Conservation (phyloP, 1,140 invertebrate species). For the Berghia stephanieae region DNA sequence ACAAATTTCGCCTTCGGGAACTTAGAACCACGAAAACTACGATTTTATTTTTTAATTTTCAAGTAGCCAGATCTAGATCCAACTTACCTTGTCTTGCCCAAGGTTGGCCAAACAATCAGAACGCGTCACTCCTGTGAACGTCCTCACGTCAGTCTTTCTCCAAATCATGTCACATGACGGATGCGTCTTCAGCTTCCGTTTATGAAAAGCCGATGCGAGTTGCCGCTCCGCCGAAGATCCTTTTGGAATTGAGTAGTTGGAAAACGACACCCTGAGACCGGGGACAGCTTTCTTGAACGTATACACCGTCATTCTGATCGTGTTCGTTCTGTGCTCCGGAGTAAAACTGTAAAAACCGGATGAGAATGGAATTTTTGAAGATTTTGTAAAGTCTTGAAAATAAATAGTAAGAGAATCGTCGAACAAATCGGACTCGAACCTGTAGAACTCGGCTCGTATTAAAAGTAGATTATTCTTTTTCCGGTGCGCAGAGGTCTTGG, state of each 20-base stretch:
- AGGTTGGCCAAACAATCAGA: conserved; percentile 11
- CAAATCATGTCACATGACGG: conserved; percentile 26
- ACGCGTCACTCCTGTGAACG: conserved; percentile 9
- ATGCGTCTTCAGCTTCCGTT: not conserved
- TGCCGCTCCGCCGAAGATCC: too few species aligned
- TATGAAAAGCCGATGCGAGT: too few species aligned
- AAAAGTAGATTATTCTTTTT: not conserved
- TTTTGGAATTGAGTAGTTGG: too few species aligned
- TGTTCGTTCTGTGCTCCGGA: not conserved
- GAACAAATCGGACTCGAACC: not conserved
- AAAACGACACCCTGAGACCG: too few species aligned
- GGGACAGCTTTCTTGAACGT: not conserved
- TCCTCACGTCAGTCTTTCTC: not conserved
- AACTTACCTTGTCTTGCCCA: conserved; percentile 16
- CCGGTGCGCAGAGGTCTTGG: too few species aligned
- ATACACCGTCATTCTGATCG: conserved; percentile 9
- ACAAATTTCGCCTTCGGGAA: too few species aligned
- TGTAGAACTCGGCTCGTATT: conserved; percentile 3
- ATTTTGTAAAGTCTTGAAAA: conserved; percentile 27
- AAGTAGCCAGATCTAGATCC: too few species aligned
- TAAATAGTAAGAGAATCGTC: conserved; percentile 24
- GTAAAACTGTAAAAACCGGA: conserved; percentile 26
- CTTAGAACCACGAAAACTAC: too few species aligned
- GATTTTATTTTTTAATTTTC: too few species aligned
- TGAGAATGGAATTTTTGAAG: not conserved